A percentile compares a stretch with the other conserved stretches of the same genome.
Evolutionary conservation across 2,888 invertebrate species (phyloP).

Genomic region (Dasypogon diadema): DNA sequence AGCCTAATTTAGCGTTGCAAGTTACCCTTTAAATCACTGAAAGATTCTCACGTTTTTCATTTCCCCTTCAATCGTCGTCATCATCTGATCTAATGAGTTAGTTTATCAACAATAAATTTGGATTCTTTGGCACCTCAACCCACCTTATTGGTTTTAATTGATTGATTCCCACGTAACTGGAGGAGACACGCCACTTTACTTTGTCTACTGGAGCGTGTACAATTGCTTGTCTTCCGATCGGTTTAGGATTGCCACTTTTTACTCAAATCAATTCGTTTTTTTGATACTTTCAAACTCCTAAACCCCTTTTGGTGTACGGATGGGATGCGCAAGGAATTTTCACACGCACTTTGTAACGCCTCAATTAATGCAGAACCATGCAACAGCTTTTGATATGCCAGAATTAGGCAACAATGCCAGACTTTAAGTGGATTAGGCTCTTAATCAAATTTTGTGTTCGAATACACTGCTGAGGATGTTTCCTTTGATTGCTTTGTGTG

Average conservation of each 20-base stretch:
- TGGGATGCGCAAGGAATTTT: constrained; percentile 36
- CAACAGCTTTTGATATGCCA: constrained; percentile 50
- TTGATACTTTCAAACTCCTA: background rate
- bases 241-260: constrained; percentile 30
- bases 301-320: constrained; percentile 4
- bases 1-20: too few species aligned
- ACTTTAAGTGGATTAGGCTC: constrained; percentile 55
- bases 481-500: constrained; percentile 45
- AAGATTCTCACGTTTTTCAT: too few species aligned
- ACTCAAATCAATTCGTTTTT: background rate
- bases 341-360: constrained; percentile 53
- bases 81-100: background rate
- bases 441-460: constrained; percentile 53
- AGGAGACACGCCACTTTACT: constrained; percentile 48
- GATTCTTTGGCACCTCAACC: constrained; percentile 47
- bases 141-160: constrained; percentile 54
- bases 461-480: constrained; percentile 47
- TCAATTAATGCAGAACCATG: constrained; percentile 56
- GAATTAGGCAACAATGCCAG: constrained; percentile 54
- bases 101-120: constrained; percentile 31
- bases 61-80: too few species aligned
- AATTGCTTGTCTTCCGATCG: constrained; percentile 36
- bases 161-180: constrained; percentile 52
- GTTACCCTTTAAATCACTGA: too few species aligned
- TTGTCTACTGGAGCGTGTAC: constrained; percentile 51